Conservation (phyloP, 2,888 invertebrate genomes). For the Coleophora flavipennella region DNA sequence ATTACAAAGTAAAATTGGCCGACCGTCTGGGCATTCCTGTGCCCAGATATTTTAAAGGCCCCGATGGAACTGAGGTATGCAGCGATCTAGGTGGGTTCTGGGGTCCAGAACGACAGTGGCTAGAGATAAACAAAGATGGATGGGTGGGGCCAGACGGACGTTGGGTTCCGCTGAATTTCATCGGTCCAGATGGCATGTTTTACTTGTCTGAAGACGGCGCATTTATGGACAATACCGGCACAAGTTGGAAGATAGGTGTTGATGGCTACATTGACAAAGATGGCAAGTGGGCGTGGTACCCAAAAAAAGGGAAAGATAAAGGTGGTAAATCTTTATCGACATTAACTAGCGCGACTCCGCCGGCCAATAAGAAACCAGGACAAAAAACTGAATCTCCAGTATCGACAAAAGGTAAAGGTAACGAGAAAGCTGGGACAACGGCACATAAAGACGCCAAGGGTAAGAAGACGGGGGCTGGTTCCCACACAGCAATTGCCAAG, state of each 20-base stretch:
- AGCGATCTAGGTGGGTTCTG: conserved; percentile 64
- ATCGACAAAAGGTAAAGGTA: conserved; percentile 1
- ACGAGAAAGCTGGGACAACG: not conserved
- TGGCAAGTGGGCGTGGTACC: conserved; percentile 53
- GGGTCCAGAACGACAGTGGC: conserved; percentile 43
- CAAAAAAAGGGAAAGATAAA: conserved; percentile 22
- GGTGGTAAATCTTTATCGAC: conserved; percentile 29
- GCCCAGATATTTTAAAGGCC: conserved; percentile 53
- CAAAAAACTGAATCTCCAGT: conserved; percentile 14
- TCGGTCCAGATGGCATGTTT: conserved; percentile 53
- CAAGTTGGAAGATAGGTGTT: conserved; percentile 42
- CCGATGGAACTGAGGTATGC: conserved; percentile 55
- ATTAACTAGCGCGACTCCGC: conserved; percentile 20
- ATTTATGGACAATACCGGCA: conserved; percentile 40
- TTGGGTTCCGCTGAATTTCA: conserved; percentile 58
- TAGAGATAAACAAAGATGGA: conserved; percentile 61
- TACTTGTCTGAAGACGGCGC: conserved; percentile 55
- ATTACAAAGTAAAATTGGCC: conserved; percentile 55
- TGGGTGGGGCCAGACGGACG: conserved; percentile 56
- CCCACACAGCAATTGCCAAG: no score
- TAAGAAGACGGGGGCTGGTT: not conserved
- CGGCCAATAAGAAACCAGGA: conserved; percentile 18
- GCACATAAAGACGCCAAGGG: not conserved
- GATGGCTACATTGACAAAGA: conserved; percentile 60
- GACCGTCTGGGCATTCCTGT: conserved; percentile 57